A percentile compares a stretch with the other conserved stretches of the same genome.
Evolutionary conservation across 1,140 invertebrate species (phyloP).

Genomic region (Thaumatotibia leucotreta): DNA sequence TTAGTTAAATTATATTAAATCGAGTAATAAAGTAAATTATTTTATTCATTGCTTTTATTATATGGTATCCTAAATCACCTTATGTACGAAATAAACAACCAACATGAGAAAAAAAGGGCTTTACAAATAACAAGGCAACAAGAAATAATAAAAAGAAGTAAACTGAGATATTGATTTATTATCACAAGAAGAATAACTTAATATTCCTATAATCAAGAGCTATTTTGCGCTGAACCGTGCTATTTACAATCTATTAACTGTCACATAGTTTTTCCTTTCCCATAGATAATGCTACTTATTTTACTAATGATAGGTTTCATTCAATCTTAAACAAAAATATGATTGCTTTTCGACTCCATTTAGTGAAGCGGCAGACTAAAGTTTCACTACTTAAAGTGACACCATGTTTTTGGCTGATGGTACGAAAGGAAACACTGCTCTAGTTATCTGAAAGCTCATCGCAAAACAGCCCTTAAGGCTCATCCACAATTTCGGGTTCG

Average conservation of each 20-base stretch:
- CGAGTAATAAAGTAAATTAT: neutral
- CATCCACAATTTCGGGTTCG: no score
- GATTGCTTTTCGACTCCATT: no score
- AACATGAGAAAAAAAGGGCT: constrained; percentile 1
- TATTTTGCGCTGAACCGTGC: constrained; percentile 25
- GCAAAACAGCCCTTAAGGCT: constrained; percentile 41
- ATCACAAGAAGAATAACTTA: constrained; percentile 59
- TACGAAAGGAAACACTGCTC: neutral
- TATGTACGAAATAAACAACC: neutral
- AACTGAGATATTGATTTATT: constrained; percentile 49
- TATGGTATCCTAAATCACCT: neutral
- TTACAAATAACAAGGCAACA: no score
- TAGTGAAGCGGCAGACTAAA: neutral
- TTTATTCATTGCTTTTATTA: neutral
- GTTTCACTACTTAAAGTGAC: neutral
- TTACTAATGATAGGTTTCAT: no score
- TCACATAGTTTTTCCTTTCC: neutral
- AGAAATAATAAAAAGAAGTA: constrained; percentile 21
- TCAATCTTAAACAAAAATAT: no score
- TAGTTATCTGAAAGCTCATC: neutral
- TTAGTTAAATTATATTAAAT: neutral
- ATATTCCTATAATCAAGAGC: constrained; percentile 42
- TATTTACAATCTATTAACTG: neutral
- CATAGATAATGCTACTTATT: no score
- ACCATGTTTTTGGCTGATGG: neutral